Evolutionary conservation across 2,888 invertebrate genomes (phyloP), one percentile per base, ranked within the genome.

Genomic region (Tinea pellionella): DNA sequence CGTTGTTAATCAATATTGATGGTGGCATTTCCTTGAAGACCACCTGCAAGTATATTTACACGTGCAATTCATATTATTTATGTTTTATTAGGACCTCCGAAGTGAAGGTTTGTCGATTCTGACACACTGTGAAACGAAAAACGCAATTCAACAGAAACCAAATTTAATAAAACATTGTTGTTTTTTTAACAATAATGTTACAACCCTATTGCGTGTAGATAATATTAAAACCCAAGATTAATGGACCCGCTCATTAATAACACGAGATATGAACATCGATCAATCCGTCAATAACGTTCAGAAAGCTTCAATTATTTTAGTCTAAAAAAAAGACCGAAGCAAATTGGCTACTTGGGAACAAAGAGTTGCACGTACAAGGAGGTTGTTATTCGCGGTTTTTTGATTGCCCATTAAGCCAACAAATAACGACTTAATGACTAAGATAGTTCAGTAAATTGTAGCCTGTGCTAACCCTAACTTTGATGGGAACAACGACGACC

Each of bases 371-470:
- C 59, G 59, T 43, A 47, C 42, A 18, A 32, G 42, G 16, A 19
- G 32, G 59, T 18, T 55, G 57, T 59, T 47, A 43, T 47, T 59
- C 43, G 59, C 59, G 47, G 59, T 59, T 59, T 59, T 59, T 59
- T 59, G 59, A 59, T 59, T 30, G 59, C 13, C 59, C 59, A 59
- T 59, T 47, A 47, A 47, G 47, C 59, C 59, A 24, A 47, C 59
- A 59, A 59, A 59, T 47, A 59, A 47, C 59, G 59, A 47, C 59
- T 18, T 59, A 59, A 59, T 59, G 59, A 59, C 59, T 59, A n/a
- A 47, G 59, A 47, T 29, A 29, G 51, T 18, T 7, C 7, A 2
- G 24, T 59, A 59, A 59, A 59, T 59, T 59, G 59, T 59, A 47
- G 59, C 24, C 24, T 41, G 19, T 3, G 41, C 41, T 59, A 59